Conservation (phyloP, 2,797 vertebrate genomes). For the Scleropages formosus region DNA sequence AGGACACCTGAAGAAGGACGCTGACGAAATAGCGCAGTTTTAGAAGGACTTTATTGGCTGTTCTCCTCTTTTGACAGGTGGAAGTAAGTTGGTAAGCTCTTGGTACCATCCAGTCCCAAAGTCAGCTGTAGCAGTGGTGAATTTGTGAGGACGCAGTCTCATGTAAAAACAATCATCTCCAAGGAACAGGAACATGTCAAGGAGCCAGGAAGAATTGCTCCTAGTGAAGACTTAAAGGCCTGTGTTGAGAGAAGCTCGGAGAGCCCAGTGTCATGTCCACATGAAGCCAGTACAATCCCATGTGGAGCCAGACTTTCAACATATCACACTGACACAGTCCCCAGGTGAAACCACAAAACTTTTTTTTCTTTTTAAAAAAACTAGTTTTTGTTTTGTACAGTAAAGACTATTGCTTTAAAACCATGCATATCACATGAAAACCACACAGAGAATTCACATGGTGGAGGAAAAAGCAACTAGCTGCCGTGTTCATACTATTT, state of each 20-base stretch:
- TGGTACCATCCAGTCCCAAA: constrained; percentile 71
- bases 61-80: constrained; percentile 82
- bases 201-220: constrained; percentile 46
- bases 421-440: constrained; percentile 62
- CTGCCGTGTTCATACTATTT: constrained; percentile 49
- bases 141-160: constrained; percentile 59
- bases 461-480: constrained; percentile 62
- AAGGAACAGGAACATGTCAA: constrained; percentile 55
- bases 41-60: constrained; percentile 78
- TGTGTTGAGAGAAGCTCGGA: constrained; percentile 45
- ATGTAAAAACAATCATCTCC: constrained; percentile 60
- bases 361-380: constrained; percentile 44
- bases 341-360: constrained; percentile 48
- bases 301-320: constrained; percentile 39
- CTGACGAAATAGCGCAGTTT: constrained; percentile 60
- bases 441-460: constrained; percentile 49
- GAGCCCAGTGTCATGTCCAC: constrained; percentile 44
- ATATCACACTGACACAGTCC: constrained; percentile 49
- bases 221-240: constrained; percentile 51
- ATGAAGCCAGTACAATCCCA: constrained; percentile 51
- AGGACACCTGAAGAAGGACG: constrained; percentile 28
- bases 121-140: constrained; percentile 59
- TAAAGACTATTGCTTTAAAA: constrained; percentile 60
- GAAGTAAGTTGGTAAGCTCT: constrained; percentile 73
- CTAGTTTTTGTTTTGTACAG: constrained; percentile 38